phyloP scores from a whole-genome alignment of 2,797 vertebrate species.

The Limnodromus scolopaceus region DNA sequence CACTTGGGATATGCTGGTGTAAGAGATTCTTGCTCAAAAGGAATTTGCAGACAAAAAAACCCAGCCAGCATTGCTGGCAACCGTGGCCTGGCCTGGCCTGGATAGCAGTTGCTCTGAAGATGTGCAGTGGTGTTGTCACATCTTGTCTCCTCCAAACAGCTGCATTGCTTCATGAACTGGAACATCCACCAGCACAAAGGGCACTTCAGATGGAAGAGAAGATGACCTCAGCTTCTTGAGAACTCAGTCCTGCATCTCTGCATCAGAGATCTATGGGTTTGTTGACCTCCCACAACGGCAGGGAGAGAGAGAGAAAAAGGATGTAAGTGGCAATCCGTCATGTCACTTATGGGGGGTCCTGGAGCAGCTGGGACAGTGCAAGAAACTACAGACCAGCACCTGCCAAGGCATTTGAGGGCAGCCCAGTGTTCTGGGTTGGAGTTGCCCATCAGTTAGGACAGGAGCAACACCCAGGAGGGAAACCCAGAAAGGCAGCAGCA shows the following conservation, averaged over 20 bases:
- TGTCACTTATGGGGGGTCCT: neutral
- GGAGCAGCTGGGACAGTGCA: neutral
- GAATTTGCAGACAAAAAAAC: neutral
- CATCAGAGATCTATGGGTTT: neutral
- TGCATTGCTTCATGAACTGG: neutral
- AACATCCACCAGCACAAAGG: neutral
- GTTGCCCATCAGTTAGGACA: neutral
- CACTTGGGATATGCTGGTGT: neutral
- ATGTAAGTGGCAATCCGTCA: neutral
- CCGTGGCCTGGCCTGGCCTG: neutral
- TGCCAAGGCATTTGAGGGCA: neutral
- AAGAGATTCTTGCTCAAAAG: neutral
- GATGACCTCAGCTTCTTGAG: neutral
- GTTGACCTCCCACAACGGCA: neutral
- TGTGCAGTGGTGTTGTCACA: rapidly evolving
- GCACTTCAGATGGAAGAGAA: neutral
- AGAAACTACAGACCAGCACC: neutral
- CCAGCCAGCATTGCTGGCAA: rapidly evolving
- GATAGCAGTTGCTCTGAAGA: neutral
- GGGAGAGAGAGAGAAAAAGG: neutral
- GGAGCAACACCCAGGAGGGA: neutral
- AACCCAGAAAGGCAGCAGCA: neutral
- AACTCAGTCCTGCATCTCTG: neutral
- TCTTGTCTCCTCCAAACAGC: neutral
- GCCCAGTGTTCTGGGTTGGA: neutral